Base-by-base conservation (phyloP, 2,888 invertebrate species). In the Netelia melanura region DNA sequence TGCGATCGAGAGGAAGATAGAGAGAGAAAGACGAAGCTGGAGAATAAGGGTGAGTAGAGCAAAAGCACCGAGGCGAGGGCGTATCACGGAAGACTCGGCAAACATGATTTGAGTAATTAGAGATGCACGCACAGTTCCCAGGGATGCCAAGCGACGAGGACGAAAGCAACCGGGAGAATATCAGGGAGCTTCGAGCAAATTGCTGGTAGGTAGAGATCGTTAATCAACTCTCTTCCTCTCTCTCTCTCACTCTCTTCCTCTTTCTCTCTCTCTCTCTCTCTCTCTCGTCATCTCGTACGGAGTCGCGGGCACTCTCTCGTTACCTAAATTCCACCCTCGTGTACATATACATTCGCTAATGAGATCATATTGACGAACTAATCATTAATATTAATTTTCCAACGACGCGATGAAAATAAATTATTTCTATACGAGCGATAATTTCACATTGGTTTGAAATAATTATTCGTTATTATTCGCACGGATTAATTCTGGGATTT, bases 91-190 rank as follows among this genome's bases (percentile, higher is more conserved):
- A 80, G 81, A 70, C 75, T 65, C 75, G 77, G 81, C 75, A 84
- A 84, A 84, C 84, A 83, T 72, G 86, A 83, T 81, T 87, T 62
- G 70, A 74, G 87, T 86, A 86, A 87, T 87, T 87, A 86, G 77
- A 75, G 78, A 83, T 86, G 81, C 83, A 78, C 74, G 25, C 17
- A 61, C 67, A 64, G 75, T 78, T 84, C 65, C 70, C 48, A 68
- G 38, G 23, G 48, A 67, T 64, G 64, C 64, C 72, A 70, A 64
- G 43, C 74, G 74, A 64, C 77, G 68, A 78, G 72, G 78, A 85
- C 83, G 62, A 70, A 75, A 75, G 64, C 58, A 68, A 77, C 72
- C 64, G 21, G 38, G 23, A 61, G 61, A 30, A 54, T 70, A 68
- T 77, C 77, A 64, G 71, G 75, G 80, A 86, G 30, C 48, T 65